Evolutionary conservation across 2,113 vertebrate species (phyloP).

Genomic region (Oncorhynchus tshawytscha): DNA sequence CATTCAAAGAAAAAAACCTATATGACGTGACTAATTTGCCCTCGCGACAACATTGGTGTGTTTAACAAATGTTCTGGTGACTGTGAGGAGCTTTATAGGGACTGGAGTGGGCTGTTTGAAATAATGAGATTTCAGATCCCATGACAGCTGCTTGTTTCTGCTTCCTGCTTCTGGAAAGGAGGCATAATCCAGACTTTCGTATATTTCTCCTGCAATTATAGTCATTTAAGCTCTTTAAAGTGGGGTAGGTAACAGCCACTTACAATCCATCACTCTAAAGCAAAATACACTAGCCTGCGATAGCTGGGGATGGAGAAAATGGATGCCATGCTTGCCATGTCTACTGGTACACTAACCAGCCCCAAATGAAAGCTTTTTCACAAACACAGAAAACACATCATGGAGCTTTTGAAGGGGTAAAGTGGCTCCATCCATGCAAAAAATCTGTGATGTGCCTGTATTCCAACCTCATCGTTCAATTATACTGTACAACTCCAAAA

Average conservation of each 20-base stretch:
- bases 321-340: neutral
- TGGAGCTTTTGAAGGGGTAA: neutral
- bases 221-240: conserved; percentile 13
- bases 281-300: neutral
- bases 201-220: conserved; percentile 24
- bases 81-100: conserved; percentile 30
- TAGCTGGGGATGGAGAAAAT: neutral
- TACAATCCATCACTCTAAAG: too few species aligned
- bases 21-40: conserved; percentile 47
- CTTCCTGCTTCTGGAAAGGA: conserved; percentile 14
- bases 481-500: too few species aligned
- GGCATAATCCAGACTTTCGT: conserved; percentile 25
- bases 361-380: neutral
- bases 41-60: conserved; percentile 37
- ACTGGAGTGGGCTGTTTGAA: conserved; percentile 34
- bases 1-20: conserved; percentile 37
- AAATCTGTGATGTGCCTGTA: too few species aligned
- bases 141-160: conserved; percentile 28
- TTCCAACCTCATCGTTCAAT: too few species aligned
- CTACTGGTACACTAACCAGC: neutral
- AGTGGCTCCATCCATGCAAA: neutral
- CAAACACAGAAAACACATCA: conserved; percentile 3
- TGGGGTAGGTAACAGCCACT: neutral
- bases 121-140: conserved; percentile 42
- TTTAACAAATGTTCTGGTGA: conserved; percentile 48